phyloP scores from a whole-genome alignment of 2,113 vertebrate genomes.

The Scatophagus argus region DNA sequence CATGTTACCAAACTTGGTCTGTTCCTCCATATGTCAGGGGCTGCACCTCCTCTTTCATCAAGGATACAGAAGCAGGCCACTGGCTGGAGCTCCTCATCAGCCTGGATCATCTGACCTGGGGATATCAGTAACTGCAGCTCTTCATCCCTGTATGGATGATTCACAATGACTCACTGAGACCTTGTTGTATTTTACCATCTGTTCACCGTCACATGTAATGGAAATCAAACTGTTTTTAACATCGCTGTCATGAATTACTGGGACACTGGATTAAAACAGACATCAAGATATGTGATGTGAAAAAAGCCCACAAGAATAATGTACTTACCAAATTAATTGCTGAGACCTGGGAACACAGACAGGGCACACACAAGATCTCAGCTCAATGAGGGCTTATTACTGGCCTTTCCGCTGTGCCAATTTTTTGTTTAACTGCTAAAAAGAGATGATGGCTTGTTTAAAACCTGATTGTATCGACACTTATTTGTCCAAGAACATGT shows the following conservation, averaged over 20 bases:
- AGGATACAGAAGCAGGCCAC: conserved; percentile 27
- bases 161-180: too few species aligned
- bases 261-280: too few species aligned
- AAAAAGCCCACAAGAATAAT: too few species aligned
- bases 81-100: conserved; percentile 30
- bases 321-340: too few species aligned
- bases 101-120: conserved; percentile 82
- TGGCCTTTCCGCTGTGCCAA: too few species aligned
- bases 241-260: too few species aligned
- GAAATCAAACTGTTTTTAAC: neutral
- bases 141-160: conserved; percentile 84
- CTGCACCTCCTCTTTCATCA: conserved; percentile 1
- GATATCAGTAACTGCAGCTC: conserved; percentile 87
- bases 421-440: neutral
- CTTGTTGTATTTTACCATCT: too few species aligned
- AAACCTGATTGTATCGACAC: neutral
- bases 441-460: neutral
- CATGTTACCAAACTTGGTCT: neutral
- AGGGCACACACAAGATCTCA: neutral
- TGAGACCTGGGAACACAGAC: too few species aligned
- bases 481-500: too few species aligned
- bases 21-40: conserved; percentile 2
- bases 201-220: neutral
- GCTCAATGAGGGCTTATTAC: neutral
- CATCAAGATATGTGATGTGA: too few species aligned